Evolutionary conservation across 2,888 invertebrate species (phyloP), one percentile per base, ranked within the genome.

Genomic region (Micoletzkya japonica): DNA sequence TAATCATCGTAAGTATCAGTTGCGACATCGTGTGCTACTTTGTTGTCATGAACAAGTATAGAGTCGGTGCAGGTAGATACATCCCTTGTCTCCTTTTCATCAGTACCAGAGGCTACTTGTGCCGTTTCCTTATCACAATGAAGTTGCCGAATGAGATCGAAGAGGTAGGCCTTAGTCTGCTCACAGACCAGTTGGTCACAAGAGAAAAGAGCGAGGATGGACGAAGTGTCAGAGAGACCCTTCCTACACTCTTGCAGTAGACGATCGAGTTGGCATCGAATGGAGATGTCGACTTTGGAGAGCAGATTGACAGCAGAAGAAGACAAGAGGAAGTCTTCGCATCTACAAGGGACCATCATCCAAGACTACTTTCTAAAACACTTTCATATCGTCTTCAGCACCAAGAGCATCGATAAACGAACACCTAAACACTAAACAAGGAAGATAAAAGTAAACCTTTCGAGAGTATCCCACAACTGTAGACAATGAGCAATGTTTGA

Each of bases 81-180:
- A n/a, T n/a, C n/a, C n/a, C n/a, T n/a, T n/a, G n/a, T n/a, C n/a
- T n/a, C n/a, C n/a, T n/a, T n/a, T n/a, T n/a, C n/a, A n/a, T n/a
- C n/a, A n/a, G n/a, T n/a, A n/a, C n/a, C 28, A 36, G 30, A 24
- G 17, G 20, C 34, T 2, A 63, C 50, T 63, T 63, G 49, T 6
- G 44, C 63, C 2, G 24, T n/a, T 20, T 32, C 50, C n/a, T 20
- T 63, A 30, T 50, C 50, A 14, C 50, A 34, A 24, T 63, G 24
- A 3, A 63, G 44, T 7, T 2, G 2, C 26, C 30, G 30, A 30
- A 63, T 24, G 32, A 49, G 32, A 63, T 63, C 63, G 63, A 63
- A 63, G 17, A 63, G 63, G 26, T 24, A 63, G 4, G 63, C 50
- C 39, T 63, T 63, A n/a, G 63, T 63, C 28, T 49, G 30, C 50